Base-by-base conservation (phyloP, 1,140 invertebrate genomes). In the Drosophila arawakana region DNA sequence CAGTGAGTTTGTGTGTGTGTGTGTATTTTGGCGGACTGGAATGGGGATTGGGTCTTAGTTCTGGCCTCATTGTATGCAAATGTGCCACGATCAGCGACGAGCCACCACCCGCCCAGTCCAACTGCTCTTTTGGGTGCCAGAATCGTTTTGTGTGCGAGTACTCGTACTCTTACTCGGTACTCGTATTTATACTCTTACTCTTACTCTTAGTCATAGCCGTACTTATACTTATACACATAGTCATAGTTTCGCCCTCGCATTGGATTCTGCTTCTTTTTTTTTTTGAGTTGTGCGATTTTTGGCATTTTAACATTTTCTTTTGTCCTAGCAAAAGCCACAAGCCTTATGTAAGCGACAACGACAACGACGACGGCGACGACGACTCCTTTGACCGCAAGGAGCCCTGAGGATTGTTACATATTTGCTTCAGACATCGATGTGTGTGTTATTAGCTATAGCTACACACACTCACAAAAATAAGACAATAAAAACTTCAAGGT, bases 61-160 rank as follows among this genome's bases (percentile, higher is more conserved):
- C 74, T 84, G 84, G 90, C 80, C 89, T 91, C 85, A 92, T 92
- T 92, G 91, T 92, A 92, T 92, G 91, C 91, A 92, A 92, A 92
- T 91, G 83, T 81, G 78, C 88, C 90, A 89, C 84, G 84, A 89
- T 90, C 84, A 78, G 63, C 76, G 65, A 72, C 66, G 65, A 78
- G 72, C 66, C 72, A 78, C 80, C 84, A 90, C 84, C 84, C 84
- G 81, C 80, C 83, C 83, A 89, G 80, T 63, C 77, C 60, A 34
- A 35, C 55, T 89, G 78, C 81, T 84, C 81, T 81, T 84, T 30
- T 30, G 84, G 84, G 84, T 89, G 84, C 84, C 84, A 89, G 84
- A 89, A 89, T 89, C 84, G 85, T 89, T 89, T 89, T 88, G 84
- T 86, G 84, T 80, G 59, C 66, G 77, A 84, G 78, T 55, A 43